Percentiles rank a stretch among this genome's conserved stretches.
phyloP scores from a whole-genome alignment of 1,140 invertebrate genomes.

The Drosophila lowei region DNA sequence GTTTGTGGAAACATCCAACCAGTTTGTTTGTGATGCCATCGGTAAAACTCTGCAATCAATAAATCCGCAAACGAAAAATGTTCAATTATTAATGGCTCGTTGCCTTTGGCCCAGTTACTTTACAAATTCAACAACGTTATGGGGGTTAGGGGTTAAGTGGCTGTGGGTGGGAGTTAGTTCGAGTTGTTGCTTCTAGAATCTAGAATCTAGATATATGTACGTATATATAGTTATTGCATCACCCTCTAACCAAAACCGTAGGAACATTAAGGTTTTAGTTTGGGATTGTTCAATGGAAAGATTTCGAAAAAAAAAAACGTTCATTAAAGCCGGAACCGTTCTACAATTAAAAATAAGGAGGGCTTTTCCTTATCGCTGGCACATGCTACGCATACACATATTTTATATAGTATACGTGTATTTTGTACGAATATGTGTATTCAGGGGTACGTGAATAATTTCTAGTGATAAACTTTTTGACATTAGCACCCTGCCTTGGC shows the following conservation, averaged over 20 bases:
- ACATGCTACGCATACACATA: slow-evolving; percentile 10
- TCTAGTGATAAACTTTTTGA: slow-evolving; percentile 71
- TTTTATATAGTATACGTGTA: background rate
- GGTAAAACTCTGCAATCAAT: slow-evolving; percentile 90
- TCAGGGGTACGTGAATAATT: slow-evolving; percentile 43
- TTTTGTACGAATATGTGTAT: slow-evolving; percentile 8
- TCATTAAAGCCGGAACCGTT: slow-evolving; percentile 24
- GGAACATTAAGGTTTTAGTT: slow-evolving; percentile 7
- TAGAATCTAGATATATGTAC: slow-evolving; percentile 6
- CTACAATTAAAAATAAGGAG: slow-evolving; percentile 20
- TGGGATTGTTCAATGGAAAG: slow-evolving; percentile 9
- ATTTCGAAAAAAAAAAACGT: background rate
- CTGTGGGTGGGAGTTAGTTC: slow-evolving; percentile 2
- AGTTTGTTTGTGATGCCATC: slow-evolving; percentile 98
- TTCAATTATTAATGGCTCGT: background rate
- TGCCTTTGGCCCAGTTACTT: too few relatives aligned
- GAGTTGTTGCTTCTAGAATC: too few relatives aligned
- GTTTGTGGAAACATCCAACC: slow-evolving; percentile 88
- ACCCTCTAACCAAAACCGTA: slow-evolving; percentile 12
- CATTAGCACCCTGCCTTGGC: slow-evolving; percentile 38
- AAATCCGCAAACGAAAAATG: background rate
- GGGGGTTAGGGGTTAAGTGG: too few relatives aligned
- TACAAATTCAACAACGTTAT: too few relatives aligned
- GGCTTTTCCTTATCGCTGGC: slow-evolving; percentile 39
- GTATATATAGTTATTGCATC: slow-evolving; percentile 16